Conservation (phyloP, 1,140 invertebrate genomes). For the Drosophila navojoa region DNA sequence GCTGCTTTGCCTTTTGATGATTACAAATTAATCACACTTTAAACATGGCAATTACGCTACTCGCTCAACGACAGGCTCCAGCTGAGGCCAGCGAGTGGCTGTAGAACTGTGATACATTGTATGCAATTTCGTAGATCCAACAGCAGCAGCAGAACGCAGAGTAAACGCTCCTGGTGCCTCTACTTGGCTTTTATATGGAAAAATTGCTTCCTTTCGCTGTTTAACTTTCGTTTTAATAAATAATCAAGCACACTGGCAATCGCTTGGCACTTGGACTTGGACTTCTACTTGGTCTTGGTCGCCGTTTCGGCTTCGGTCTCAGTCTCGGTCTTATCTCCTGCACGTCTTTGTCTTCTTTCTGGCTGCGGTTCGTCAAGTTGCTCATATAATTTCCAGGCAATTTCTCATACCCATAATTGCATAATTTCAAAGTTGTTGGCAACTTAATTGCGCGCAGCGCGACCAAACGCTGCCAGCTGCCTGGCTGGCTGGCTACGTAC, state of each 20-base stretch:
- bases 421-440: slow-evolving; percentile 84
- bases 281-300: slow-evolving; percentile 25
- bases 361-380: slow-evolving; percentile 74
- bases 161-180: background rate
- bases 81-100: slow-evolving; percentile 6
- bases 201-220: slow-evolving; percentile 81
- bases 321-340: slow-evolving; percentile 8
- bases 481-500: slow-evolving; percentile 5
- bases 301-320: slow-evolving; percentile 11
- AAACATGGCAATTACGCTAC: slow-evolving; percentile 78
- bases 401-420: slow-evolving; percentile 83
- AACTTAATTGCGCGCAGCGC: slow-evolving; percentile 81
- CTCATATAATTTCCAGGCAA: slow-evolving; percentile 82
- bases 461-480: slow-evolving; percentile 47
- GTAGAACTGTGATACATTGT: slow-evolving; percentile 50
- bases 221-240: slow-evolving; percentile 83
- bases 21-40: slow-evolving; percentile 83
- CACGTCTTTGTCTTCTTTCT: slow-evolving; percentile 27
- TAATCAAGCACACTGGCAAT: slow-evolving; percentile 74
- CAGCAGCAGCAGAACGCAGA: slow-evolving; percentile 11
- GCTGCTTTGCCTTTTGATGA: slow-evolving; percentile 76
- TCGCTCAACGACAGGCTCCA: slow-evolving; percentile 43
- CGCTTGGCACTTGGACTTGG: slow-evolving; percentile 38
- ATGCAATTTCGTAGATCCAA: slow-evolving; percentile 35
- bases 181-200: slow-evolving; percentile 66